phyloP scores from a whole-genome alignment of 2,888 invertebrate species.

The Linyphia triangularis region DNA sequence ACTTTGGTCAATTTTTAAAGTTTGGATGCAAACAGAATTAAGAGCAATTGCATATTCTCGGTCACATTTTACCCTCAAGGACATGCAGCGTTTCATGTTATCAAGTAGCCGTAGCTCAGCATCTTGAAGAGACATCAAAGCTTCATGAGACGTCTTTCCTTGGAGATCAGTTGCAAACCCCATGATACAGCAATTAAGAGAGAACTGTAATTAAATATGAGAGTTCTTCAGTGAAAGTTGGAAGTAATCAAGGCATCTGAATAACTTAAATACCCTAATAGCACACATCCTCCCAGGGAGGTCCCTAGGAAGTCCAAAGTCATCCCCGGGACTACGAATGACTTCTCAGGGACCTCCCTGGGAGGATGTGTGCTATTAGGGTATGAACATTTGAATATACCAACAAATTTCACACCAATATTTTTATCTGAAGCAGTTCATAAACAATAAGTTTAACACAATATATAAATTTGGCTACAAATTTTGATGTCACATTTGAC shows the following conservation, averaged over 20 bases:
- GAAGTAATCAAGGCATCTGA: neutral
- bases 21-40: conserved; percentile 78
- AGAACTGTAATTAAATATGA: neutral
- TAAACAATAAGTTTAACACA: too few species aligned
- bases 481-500: too few species aligned
- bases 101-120: conserved; percentile 95
- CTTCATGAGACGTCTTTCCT: conserved; percentile 94
- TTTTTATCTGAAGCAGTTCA: too few species aligned
- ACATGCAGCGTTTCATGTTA: conserved; percentile 91
- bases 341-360: too few species aligned
- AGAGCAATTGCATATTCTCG: conserved; percentile 93
- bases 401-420: neutral
- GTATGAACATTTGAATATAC: neutral
- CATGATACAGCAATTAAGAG: conserved; percentile 78
- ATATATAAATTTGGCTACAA: too few species aligned
- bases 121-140: conserved; percentile 92
- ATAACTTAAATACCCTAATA: too few species aligned
- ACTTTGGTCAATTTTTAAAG: conserved; percentile 78
- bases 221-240: neutral
- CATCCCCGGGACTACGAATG: too few species aligned
- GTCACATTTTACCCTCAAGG: conserved; percentile 93
- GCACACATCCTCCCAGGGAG: too few species aligned
- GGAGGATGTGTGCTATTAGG: too few species aligned
- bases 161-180: conserved; percentile 91
- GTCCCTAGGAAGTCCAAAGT: too few species aligned